A percentile compares a stretch with the other conserved stretches of the same genome.
Conservation (phyloP, 2,113 vertebrate species). For the Leptosomus discolor region DNA sequence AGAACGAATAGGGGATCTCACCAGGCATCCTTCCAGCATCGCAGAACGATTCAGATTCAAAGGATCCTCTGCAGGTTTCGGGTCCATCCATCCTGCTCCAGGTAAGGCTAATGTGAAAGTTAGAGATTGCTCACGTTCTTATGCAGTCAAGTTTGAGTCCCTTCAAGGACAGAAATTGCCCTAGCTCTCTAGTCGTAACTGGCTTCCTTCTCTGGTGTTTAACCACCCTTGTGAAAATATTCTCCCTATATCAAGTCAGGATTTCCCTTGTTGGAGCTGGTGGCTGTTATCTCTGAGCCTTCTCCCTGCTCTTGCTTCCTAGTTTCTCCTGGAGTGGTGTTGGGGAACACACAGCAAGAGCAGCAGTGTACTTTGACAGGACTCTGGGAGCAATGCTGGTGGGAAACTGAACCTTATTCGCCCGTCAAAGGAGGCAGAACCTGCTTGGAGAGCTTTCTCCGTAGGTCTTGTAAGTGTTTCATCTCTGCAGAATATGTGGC, state of each 20-base stretch:
- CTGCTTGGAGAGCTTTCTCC: neutral
- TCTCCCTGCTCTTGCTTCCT: neutral
- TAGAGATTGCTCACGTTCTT: neutral
- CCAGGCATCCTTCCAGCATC: neutral
- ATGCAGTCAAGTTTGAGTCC: neutral
- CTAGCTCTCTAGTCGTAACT: neutral
- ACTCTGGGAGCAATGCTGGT: neutral
- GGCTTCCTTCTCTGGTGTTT: neutral
- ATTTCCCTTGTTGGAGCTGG: neutral
- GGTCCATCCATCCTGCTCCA: neutral
- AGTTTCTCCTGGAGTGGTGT: rapidly evolving
- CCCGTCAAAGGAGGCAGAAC: neutral
- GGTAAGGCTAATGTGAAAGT: neutral
- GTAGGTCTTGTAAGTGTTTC: neutral
- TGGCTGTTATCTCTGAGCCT: neutral
- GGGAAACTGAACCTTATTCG: rapidly evolving
- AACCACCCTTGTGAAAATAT: neutral
- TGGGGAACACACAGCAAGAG: neutral
- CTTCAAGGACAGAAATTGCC: neutral
- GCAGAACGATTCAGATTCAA: rapidly evolving
- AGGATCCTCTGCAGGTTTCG: neutral
- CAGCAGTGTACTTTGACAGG: rapidly evolving
- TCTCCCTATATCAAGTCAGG: neutral
- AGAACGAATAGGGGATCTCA: rapidly evolving
- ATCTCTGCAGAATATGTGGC: neutral